Conservation (phyloP, 2,797 vertebrate genomes). For the Toxotes lorentzi region DNA sequence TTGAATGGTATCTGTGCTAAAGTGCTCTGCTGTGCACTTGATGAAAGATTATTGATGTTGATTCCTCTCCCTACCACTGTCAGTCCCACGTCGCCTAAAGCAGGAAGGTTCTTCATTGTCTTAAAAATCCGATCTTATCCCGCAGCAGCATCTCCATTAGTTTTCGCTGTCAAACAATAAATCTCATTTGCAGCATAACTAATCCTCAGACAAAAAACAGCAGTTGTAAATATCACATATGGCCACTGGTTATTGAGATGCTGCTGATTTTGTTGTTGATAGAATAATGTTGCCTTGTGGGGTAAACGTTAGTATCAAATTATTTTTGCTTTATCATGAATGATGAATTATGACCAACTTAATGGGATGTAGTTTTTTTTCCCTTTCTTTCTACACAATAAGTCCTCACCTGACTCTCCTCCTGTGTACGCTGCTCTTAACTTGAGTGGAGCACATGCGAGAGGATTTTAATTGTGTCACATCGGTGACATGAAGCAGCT, state of each 20-base stretch:
- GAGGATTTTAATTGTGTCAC: constrained; percentile 82
- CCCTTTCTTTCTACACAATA: constrained; percentile 40
- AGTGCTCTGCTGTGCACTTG: constrained; percentile 80
- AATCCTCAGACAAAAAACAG: constrained; percentile 76
- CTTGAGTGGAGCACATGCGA: constrained; percentile 47
- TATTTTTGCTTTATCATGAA: constrained; percentile 51
- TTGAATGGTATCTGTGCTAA: constrained; percentile 82
- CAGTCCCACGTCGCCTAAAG: constrained; percentile 77
- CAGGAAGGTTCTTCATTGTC: constrained; percentile 86
- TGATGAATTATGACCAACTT: constrained; percentile 58
- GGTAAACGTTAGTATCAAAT: constrained; percentile 35
- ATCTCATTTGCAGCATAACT: constrained; percentile 84
- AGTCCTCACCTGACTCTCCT: constrained; percentile 40
- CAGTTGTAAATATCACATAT: constrained; percentile 64
- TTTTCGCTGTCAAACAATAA: constrained; percentile 77
- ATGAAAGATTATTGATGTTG: constrained; percentile 90
- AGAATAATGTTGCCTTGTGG: constrained; percentile 47
- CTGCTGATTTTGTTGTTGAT: constrained; percentile 43
- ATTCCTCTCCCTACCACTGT: constrained; percentile 82
- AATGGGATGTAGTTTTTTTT: constrained; percentile 30
- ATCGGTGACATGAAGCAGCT: constrained; percentile 77
- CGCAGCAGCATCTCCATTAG: constrained; percentile 77
- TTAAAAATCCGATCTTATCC: constrained; percentile 82
- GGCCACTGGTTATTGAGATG: constrained; percentile 62
- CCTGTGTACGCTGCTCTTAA: constrained; percentile 34